Base-by-base conservation (phyloP, 1,140 invertebrate genomes). In the Leptoteleia sp. region DNA sequence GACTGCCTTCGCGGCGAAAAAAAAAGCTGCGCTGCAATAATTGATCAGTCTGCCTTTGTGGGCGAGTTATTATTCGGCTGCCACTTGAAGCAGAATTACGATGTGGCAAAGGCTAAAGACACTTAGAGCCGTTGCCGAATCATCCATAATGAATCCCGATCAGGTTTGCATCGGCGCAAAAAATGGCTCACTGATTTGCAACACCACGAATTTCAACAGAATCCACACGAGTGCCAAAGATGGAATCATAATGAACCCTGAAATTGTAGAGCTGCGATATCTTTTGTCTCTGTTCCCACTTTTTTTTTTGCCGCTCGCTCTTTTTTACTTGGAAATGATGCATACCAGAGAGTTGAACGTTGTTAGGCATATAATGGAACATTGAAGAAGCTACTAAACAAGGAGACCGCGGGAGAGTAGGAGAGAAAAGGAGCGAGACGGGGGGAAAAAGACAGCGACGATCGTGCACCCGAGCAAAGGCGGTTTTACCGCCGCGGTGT, bases 401-500 rank as follows among this genome's bases (percentile, higher is more conserved):
- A 72, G 65, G 61, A 78, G 43, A 45, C 61, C 50, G 67, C 43
- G 55, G 15, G 52, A n/a, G n/a, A 78, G 54, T 65, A 45, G 68
- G 47, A 77, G 73, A 55, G 71, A 57, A 17, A 57, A 61, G 5
- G 37, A 79, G 35, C 3, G 68, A 45, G 76, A 57, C 15, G 47
- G 22, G 6, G 35, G 40, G 45, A 22, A 52, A 52, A 79, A 64
- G 67, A 80, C 65, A 73, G 55, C 45, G 59, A 59, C 59, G 65
- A 81, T 81, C 76, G 67, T 76, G 76, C 55, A 78, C 71, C 47
- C 80, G 81, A 82, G 84, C 81, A 86, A 87, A 87, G 85, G 84
- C 82, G 81, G 85, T 83, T 82, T 86, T 82, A 82, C 82, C 82
- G 83, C 71, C 83, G 81, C 48, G 77, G 68, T 77, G 82, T 88